Evolutionary conservation across 2,113 vertebrate species (phyloP), one percentile per base, ranked within the genome.

Genomic region (Ageneiosus marmoratus): DNA sequence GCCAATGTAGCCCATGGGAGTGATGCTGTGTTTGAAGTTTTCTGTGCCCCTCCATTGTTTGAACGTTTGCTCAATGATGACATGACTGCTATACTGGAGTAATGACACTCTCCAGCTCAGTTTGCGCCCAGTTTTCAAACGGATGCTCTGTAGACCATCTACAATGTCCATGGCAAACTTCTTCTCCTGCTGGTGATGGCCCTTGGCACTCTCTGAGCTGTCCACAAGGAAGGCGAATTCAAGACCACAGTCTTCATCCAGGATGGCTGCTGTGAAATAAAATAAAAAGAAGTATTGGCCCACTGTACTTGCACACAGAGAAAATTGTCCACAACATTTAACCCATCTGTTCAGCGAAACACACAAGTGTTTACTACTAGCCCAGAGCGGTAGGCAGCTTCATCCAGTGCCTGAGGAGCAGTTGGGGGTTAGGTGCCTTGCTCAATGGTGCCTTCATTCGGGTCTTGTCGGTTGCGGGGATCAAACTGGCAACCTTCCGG

Each of bases 21-120:
- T 65, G 55, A 97, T 87, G 37, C 79, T 92, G 60, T 86, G 89
- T 92, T 94, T 96, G 91, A 98, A 97, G 85, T 92, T 91, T 51
- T 96, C 95, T 0, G 89, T 88, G 74, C 95, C 96, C 81, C 87
- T 94, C 97, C 97, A 98, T 84, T 96, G 92, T 76, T 84, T 94
- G 89, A 97, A 96, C 9, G 93, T 94, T 87, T 97, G 96, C 86
- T 97, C 96, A n/a, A 93, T 94, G 82, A 91, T 92, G 24, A 97
- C 96, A 1, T 95, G 94, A 83, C 96, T 98, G 91, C 96, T 97
- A 89, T 97, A 98, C 92, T 98, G 97, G 41, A 98, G 91, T 80
- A 97, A 88, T 29, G 96, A 95, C 83, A 94, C 95, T 84, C 92
- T 94, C 91, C 95, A 93, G 77, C 89, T 95, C 80, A 97, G 86